These are phyloP conservation scores for Mayetiola destructor DNA, from an alignment of 2,888 invertebrate genomes.

Conservation along the genomic window DNA sequence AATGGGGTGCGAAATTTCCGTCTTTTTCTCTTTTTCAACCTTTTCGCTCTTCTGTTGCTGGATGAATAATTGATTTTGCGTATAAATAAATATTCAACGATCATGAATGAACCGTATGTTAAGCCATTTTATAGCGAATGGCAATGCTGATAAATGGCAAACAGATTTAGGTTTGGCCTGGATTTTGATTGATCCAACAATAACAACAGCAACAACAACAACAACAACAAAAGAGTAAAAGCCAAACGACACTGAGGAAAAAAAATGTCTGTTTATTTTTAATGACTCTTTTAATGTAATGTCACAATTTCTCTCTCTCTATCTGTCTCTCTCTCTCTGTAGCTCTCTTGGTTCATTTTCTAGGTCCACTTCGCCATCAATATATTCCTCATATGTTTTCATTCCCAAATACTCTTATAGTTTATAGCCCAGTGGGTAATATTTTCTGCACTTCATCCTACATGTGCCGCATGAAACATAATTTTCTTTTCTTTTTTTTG, in stretches of 20 bases:
- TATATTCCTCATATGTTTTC: not conserved
- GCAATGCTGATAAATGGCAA: not conserved
- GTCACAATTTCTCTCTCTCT: slow-evolving; percentile 7
- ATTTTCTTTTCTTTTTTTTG: no score
- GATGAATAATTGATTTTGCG: slow-evolving; percentile 15
- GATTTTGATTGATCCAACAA: no score
- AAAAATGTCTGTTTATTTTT: slow-evolving; percentile 3
- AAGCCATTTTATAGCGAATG: no score
- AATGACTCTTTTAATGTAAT: slow-evolving; percentile 14
- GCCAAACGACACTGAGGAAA: slow-evolving; percentile 6
- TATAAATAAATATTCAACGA: slow-evolving; percentile 3
- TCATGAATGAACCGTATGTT: not conserved
- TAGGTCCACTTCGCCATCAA: no score
- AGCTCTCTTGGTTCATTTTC: not conserved
- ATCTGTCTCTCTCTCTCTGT: not conserved
- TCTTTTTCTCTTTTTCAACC: no score
- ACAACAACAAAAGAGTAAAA: slow-evolving; percentile 10
- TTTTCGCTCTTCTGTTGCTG: no score
- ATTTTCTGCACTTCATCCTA: no score
- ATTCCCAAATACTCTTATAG: not conserved
- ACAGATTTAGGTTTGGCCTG: no score
- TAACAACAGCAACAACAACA: no score
- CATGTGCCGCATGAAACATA: no score
- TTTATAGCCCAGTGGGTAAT: not conserved
- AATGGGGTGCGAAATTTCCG: slow-evolving; percentile 15